Conservation (phyloP, 2,888 invertebrate species). For the Lasioglossum malachurum region DNA sequence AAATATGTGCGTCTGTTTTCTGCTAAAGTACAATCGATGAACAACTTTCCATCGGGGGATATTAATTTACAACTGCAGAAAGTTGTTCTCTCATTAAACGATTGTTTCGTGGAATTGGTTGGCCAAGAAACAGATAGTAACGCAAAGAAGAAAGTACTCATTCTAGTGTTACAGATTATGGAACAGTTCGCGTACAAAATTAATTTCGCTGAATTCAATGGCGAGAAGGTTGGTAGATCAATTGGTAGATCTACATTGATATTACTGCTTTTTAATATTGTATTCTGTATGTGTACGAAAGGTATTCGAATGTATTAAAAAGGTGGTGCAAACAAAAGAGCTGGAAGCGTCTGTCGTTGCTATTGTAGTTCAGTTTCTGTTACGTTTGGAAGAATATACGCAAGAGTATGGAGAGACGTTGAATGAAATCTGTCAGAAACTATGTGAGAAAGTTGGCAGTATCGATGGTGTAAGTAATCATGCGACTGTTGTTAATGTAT, state of each 20-base stretch:
- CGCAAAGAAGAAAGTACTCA: constrained; percentile 71
- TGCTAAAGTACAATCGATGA: constrained; percentile 1
- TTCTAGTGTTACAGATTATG: constrained; percentile 77
- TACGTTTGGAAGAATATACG: constrained; percentile 77
- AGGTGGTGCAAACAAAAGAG: constrained; percentile 68
- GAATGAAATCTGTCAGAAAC: constrained; percentile 84
- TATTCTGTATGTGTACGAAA: constrained; percentile 35
- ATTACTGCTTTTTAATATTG: background rate
- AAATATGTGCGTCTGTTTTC: background rate
- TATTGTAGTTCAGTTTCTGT: constrained; percentile 74
- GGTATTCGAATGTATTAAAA: constrained; percentile 74
- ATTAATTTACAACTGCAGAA: constrained; percentile 62
- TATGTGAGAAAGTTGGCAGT: constrained; percentile 84
- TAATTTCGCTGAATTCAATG: constrained; percentile 61
- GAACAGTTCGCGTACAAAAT: constrained; percentile 76
- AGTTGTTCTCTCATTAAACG: constrained; percentile 71
- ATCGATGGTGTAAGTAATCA: constrained; percentile 83
- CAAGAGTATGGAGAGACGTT: constrained; percentile 76
- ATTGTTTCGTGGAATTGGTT: constrained; percentile 66
- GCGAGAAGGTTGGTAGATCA: constrained; percentile 34
- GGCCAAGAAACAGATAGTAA: constrained; percentile 73
- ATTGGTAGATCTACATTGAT: background rate
- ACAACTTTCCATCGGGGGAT: constrained; percentile 45
- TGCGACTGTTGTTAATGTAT: background rate
- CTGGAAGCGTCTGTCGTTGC: constrained; percentile 66